phyloP scores from a whole-genome alignment of 2,113 vertebrate species.

The Lampris incognitus region DNA sequence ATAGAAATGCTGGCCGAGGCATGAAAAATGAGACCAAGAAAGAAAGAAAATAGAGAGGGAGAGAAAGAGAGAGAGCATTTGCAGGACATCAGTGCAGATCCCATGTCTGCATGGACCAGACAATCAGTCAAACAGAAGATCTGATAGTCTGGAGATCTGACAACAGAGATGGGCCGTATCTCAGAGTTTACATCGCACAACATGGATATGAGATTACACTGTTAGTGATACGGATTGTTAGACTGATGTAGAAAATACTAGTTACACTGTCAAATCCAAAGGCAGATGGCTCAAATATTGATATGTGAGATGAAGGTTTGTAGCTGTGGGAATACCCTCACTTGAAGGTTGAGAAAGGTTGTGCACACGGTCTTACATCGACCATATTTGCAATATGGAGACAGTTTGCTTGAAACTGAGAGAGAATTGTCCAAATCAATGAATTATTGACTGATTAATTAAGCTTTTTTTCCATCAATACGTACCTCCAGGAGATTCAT shows the following conservation, averaged over 20 bases:
- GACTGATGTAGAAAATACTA: neutral
- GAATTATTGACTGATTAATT: neutral
- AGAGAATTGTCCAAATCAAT: neutral
- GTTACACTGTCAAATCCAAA: no score
- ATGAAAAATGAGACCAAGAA: neutral
- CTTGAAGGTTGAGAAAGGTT: no score
- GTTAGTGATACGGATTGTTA: neutral
- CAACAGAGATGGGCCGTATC: neutral
- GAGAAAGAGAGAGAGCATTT: conserved; percentile 25
- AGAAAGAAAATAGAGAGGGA: neutral
- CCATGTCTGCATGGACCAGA: conserved; percentile 13
- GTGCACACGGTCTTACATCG: no score
- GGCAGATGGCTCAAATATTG: no score
- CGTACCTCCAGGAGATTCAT: neutral
- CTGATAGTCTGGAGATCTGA: neutral
- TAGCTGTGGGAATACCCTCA: no score
- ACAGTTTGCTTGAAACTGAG: no score
- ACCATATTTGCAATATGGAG: no score
- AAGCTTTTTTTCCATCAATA: neutral
- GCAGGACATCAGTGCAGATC: conserved; percentile 27
- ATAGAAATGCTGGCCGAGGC: neutral
- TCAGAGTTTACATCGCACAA: conserved; percentile 15
- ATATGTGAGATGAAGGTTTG: no score
- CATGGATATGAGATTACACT: conserved; percentile 10
- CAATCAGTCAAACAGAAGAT: conserved; percentile 1